Conservation (phyloP, 2,888 invertebrate genomes). For the Scaptomyza tumidula region DNA sequence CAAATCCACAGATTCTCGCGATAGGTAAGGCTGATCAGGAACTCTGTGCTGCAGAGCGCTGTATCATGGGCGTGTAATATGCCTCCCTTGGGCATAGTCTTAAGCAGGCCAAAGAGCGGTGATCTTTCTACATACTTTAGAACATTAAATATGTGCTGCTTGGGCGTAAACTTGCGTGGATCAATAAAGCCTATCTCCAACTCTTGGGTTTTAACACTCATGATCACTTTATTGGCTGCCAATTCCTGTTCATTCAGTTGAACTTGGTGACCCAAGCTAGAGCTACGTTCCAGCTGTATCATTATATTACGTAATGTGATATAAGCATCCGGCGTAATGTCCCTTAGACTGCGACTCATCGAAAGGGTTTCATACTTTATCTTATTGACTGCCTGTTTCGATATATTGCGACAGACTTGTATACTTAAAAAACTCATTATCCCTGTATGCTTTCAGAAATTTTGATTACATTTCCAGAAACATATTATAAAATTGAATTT, state of each 20-base stretch:
- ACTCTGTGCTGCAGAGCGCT: slow-evolving; percentile 87
- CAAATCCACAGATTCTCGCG: slow-evolving; percentile 86
- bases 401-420: neutral
- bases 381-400: neutral
- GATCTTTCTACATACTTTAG: slow-evolving; percentile 87
- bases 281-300: slow-evolving; percentile 85
- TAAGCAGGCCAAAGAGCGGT: slow-evolving; percentile 88
- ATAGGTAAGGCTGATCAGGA: slow-evolving; percentile 87
- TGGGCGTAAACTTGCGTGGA: slow-evolving; percentile 87
- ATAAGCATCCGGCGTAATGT: slow-evolving; percentile 64
- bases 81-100: slow-evolving; percentile 90
- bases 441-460: neutral
- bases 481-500: neutral
- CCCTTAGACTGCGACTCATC: slow-evolving; percentile 36
- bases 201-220: slow-evolving; percentile 86
- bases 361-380: slow-evolving; percentile 20
- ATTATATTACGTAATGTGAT: slow-evolving; percentile 84
- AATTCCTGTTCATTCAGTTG: slow-evolving; percentile 85
- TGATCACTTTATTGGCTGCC: slow-evolving; percentile 86
- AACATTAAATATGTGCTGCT: slow-evolving; percentile 88
- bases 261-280: slow-evolving; percentile 85
- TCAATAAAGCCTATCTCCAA: slow-evolving; percentile 86
- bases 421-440: neutral
- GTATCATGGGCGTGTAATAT: slow-evolving; percentile 89
- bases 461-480: neutral